A percentile compares a stretch with the other conserved stretches of the same genome.
Evolutionary conservation across 2,888 invertebrate species (phyloP).

Genomic region (Hydriomena furcata): DNA sequence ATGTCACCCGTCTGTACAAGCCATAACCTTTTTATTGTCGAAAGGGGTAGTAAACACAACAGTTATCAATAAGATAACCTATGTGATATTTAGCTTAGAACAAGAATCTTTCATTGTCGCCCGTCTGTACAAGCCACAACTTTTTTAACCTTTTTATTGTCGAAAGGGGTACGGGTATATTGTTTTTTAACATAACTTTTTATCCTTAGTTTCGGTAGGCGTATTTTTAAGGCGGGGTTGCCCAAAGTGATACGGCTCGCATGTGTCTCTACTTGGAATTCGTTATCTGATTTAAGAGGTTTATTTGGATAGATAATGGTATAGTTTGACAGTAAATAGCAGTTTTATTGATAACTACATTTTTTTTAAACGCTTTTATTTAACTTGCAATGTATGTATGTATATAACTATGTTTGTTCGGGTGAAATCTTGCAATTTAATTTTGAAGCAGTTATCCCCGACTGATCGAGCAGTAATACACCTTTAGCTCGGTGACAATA

Average conservation of each 20-base stretch:
- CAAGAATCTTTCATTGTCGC: too few species aligned
- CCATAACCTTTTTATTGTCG: slow-evolving; percentile 58
- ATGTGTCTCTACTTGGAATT: slow-evolving; percentile 50
- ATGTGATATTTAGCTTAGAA: too few species aligned
- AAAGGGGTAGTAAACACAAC: too few species aligned
- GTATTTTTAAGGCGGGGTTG: slow-evolving; percentile 64
- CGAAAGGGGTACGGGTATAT: slow-evolving; percentile 70
- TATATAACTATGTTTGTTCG: too few species aligned
- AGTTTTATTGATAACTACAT: background rate
- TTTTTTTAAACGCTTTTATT: too few species aligned
- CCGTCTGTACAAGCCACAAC: slow-evolving; percentile 45
- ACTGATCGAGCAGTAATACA: too few species aligned
- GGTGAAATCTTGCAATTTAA: too few species aligned
- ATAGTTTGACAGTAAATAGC: too few species aligned
- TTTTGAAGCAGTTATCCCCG: too few species aligned
- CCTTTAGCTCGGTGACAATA: too few species aligned
- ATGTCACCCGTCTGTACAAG: slow-evolving; percentile 45
- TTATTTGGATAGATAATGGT: slow-evolving; percentile 3
- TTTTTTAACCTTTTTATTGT: slow-evolving; percentile 59
- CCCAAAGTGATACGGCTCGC: slow-evolving; percentile 40
- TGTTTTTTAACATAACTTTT: slow-evolving; percentile 69
- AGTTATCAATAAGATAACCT: too few species aligned
- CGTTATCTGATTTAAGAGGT: slow-evolving; percentile 16
- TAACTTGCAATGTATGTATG: too few species aligned
- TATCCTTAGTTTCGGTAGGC: slow-evolving; percentile 77